These are phyloP conservation scores for Philaenus spumarius DNA, from an alignment of 1,140 invertebrate species.

Conservation along the genomic window DNA sequence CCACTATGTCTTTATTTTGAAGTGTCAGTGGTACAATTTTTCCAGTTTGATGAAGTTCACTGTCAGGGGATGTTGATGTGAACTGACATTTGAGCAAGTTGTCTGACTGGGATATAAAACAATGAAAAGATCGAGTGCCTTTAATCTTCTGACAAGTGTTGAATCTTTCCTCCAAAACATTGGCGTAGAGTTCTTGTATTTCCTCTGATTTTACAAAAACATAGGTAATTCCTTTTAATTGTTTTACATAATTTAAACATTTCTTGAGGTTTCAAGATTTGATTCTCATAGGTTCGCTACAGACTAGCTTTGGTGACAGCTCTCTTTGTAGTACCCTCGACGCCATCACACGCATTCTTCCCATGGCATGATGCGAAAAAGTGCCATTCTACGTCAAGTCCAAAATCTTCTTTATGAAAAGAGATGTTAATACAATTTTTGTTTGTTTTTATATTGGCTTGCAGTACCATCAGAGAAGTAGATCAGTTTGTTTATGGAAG, in stretches of 20 bases:
- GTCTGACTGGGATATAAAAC: background rate
- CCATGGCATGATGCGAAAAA: constrained; percentile 35
- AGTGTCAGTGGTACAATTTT: too few species aligned
- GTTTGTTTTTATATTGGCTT: too few species aligned
- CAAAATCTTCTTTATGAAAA: constrained; percentile 31
- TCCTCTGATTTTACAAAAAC: too few species aligned
- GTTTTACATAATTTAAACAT: background rate
- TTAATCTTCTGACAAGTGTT: background rate
- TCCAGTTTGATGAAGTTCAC: too few species aligned
- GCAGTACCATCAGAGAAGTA: constrained; percentile 36
- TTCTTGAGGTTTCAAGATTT: background rate
- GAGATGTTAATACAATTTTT: constrained; percentile 34
- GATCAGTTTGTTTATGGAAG: too few species aligned
- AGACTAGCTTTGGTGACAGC: constrained; percentile 26
- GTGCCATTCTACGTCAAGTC: constrained; percentile 34
- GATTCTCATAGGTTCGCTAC: background rate
- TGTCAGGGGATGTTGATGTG: too few species aligned
- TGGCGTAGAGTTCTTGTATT: too few species aligned
- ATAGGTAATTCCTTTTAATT: too few species aligned
- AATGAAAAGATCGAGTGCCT: too few species aligned
- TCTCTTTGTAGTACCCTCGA: constrained; percentile 31
- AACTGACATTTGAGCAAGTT: too few species aligned
- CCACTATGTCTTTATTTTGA: too few species aligned
- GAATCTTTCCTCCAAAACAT: too few species aligned
- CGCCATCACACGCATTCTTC: constrained; percentile 33